A percentile compares a stretch with the other conserved stretches of the same genome.
Conservation (phyloP, 2,113 vertebrate species). For the Empidonax alnorum region DNA sequence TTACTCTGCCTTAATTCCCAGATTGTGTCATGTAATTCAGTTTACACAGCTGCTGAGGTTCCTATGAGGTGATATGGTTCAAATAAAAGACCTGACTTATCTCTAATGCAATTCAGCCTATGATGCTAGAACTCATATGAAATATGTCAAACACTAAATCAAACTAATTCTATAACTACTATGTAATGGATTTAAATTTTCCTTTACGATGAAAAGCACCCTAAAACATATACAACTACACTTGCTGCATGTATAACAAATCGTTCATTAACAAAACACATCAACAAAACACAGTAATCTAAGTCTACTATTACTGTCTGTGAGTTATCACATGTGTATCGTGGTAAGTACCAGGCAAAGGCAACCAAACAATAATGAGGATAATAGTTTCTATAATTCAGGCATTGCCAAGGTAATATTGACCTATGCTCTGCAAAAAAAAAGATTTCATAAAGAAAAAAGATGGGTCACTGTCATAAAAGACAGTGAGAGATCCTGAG, state of each 20-base stretch:
- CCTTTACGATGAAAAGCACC: background rate
- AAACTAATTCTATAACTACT: background rate
- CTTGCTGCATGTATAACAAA: background rate
- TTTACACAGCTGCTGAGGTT: slow-evolving; percentile 36
- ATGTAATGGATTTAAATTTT: background rate
- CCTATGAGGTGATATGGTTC: background rate
- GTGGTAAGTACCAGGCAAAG: background rate
- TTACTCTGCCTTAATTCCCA: slow-evolving; percentile 43
- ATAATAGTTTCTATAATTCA: background rate
- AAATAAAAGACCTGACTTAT: slow-evolving; percentile 1
- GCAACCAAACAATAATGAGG: background rate
- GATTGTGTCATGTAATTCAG: slow-evolving; percentile 22
- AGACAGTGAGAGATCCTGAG: background rate
- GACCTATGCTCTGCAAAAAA: background rate
- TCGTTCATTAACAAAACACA: background rate
- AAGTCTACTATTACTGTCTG: background rate
- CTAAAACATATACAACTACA: background rate
- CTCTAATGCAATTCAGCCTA: background rate
- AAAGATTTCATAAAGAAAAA: background rate
- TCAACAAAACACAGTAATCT: background rate
- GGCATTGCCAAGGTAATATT: background rate
- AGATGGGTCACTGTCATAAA: background rate
- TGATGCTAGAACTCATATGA: rapidly evolving
- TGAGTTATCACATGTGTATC: background rate
- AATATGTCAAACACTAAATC: background rate